These are phyloP conservation scores for Stratiolaelaps scimitus DNA, from an alignment of 1,140 invertebrate species.

Conservation along the genomic window DNA sequence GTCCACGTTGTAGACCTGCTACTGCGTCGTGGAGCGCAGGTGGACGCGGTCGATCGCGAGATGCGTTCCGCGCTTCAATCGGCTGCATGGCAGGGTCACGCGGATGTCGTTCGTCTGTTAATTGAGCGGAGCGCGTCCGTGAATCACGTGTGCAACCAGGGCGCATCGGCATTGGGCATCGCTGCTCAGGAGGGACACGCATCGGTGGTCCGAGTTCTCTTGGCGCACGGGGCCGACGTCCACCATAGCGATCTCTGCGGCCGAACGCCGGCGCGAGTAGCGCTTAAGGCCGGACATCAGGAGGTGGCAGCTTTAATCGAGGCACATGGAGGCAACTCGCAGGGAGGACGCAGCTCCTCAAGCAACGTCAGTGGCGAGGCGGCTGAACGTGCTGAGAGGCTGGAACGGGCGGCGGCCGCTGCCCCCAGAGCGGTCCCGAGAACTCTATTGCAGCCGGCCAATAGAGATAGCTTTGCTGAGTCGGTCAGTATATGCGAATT, in stretches of 20 bases:
- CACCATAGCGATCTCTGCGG: conserved; percentile 82
- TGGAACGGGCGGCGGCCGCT: too few species aligned
- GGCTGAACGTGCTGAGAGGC: not conserved
- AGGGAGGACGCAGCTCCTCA: conserved; percentile 18
- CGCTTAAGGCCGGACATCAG: conserved; percentile 60
- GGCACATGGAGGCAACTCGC: conserved; percentile 1
- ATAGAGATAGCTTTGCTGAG: conserved; percentile 23
- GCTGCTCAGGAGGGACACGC: conserved; percentile 69
- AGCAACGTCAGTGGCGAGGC: conserved; percentile 6
- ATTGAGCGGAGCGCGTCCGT: conserved; percentile 60
- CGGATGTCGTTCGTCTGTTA: conserved; percentile 64
- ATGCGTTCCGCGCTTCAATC: conserved; percentile 76
- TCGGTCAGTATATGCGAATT: conserved; percentile 7
- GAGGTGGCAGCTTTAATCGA: conserved; percentile 42
- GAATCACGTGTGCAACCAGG: conserved; percentile 76
- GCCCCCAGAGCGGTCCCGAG: not conserved
- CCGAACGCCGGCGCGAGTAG: conserved; percentile 59
- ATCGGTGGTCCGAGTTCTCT: conserved; percentile 67
- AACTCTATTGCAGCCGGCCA: conserved; percentile 6
- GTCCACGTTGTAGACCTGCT: conserved; percentile 74
- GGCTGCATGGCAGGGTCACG: conserved; percentile 87
- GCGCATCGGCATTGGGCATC: conserved; percentile 69
- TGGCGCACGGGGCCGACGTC: conserved; percentile 79
- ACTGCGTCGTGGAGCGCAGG: conserved; percentile 58
- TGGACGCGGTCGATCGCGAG: conserved; percentile 79